Evolutionary conservation across 2,113 vertebrate species (phyloP).

Genomic region (Hemibagrus wyckioides): DNA sequence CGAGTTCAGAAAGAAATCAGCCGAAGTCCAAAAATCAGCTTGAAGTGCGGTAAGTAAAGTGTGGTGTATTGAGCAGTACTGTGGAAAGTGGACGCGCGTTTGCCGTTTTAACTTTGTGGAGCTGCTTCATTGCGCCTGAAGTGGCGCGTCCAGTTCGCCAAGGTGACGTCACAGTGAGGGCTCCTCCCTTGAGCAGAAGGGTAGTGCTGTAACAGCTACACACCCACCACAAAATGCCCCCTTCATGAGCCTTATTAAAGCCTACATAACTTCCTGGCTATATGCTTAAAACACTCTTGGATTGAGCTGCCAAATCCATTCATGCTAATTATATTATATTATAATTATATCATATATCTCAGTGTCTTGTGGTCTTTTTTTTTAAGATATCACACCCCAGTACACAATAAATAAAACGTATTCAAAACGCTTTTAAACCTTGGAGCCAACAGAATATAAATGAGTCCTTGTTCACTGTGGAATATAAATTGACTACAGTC

Average conservation of each 20-base stretch:
- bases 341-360: too few species aligned
- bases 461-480: not conserved
- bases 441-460: not conserved
- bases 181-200: not conserved
- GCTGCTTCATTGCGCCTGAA: not conserved
- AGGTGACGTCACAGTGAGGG: slow-evolving; percentile 8
- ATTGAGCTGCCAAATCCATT: not conserved
- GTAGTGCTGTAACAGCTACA: not conserved
- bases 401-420: not conserved
- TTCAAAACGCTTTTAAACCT: not conserved
- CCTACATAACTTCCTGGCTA: not conserved
- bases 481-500: not conserved
- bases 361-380: not conserved
- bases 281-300: not conserved
- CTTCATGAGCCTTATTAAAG: slow-evolving; percentile 13
- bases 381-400: not conserved
- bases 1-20: not conserved
- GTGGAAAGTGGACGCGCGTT: not conserved
- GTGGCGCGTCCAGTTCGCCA: slow-evolving; percentile 11
- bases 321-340: not conserved
- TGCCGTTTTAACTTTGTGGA: not conserved
- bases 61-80: not conserved
- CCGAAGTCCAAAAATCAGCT: not conserved
- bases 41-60: not conserved
- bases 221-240: slow-evolving; percentile 5